phyloP scores from a whole-genome alignment of 2,888 invertebrate genomes.

The Sericinus montela region DNA sequence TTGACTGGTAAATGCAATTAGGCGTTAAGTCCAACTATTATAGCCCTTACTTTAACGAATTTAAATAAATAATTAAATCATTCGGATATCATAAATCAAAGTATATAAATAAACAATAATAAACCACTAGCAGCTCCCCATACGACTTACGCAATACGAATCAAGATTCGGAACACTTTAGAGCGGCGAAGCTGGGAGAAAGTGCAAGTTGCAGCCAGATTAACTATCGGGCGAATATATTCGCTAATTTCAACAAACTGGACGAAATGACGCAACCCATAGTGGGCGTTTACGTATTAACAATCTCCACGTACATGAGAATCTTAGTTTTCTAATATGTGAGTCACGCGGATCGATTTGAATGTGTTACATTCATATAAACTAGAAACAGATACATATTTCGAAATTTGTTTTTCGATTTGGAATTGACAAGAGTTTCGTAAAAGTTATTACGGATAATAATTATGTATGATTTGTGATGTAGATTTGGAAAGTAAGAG shows the following conservation, averaged over 20 bases:
- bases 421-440: background rate
- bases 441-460: background rate
- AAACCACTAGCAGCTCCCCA: slow-evolving; percentile 18
- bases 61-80: no score
- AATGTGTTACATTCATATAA: no score
- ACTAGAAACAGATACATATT: no score
- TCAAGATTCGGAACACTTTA: slow-evolving; percentile 43
- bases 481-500: slow-evolving; percentile 25
- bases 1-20: no score
- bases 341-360: background rate
- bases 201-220: slow-evolving; percentile 52
- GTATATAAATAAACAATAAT: slow-evolving; percentile 5
- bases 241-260: slow-evolving; percentile 42
- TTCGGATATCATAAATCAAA: background rate
- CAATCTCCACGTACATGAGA: background rate
- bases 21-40: no score
- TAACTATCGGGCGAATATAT: slow-evolving; percentile 37
- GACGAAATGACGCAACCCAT: slow-evolving; percentile 18
- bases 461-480: no score
- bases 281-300: background rate
- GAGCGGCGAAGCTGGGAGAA: slow-evolving; percentile 44
- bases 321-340: slow-evolving; percentile 6
- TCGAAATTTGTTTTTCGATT: background rate
- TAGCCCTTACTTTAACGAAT: no score
- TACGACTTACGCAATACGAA: slow-evolving; percentile 32